These are phyloP conservation scores for Rallus limicola DNA, from an alignment of 2,113 vertebrate genomes.

Conservation along the genomic window DNA sequence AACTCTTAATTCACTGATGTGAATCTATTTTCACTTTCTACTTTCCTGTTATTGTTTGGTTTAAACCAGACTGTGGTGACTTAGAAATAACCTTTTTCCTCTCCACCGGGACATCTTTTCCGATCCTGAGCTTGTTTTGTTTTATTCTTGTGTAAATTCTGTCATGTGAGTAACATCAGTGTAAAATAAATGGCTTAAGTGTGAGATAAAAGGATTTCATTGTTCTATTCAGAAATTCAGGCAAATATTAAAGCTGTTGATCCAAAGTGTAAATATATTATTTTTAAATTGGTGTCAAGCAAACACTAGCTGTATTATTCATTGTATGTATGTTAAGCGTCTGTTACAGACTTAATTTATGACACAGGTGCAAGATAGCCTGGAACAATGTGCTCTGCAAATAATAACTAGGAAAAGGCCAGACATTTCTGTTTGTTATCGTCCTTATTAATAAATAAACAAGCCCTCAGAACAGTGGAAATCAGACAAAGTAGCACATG, in stretches of 20 bases:
- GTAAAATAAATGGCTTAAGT: constrained; percentile 3
- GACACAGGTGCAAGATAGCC: background rate
- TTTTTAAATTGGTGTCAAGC: constrained; percentile 36
- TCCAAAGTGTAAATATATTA: constrained; percentile 43
- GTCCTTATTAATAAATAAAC: constrained; percentile 42
- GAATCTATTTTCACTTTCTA: background rate
- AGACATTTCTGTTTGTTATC: background rate
- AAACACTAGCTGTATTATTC: background rate
- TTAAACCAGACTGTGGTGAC: background rate
- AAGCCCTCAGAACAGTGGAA: background rate
- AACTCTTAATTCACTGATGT: constrained; percentile 10
- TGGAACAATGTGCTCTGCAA: background rate
- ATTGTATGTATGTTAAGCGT: background rate
- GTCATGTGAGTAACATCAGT: background rate
- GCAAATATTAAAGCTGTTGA: constrained; percentile 55
- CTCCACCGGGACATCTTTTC: background rate
- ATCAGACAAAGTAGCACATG: background rate
- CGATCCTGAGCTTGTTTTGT: background rate
- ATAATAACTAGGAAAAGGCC: constrained; percentile 4
- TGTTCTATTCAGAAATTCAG: constrained; percentile 31
- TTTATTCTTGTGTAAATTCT: background rate
- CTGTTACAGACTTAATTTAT: constrained; percentile 11
- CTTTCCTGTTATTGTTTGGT: background rate
- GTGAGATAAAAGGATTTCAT: constrained; percentile 46
- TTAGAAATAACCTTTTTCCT: constrained; percentile 2